Conservation (phyloP, 2,888 invertebrate genomes). For the Automeris io region DNA sequence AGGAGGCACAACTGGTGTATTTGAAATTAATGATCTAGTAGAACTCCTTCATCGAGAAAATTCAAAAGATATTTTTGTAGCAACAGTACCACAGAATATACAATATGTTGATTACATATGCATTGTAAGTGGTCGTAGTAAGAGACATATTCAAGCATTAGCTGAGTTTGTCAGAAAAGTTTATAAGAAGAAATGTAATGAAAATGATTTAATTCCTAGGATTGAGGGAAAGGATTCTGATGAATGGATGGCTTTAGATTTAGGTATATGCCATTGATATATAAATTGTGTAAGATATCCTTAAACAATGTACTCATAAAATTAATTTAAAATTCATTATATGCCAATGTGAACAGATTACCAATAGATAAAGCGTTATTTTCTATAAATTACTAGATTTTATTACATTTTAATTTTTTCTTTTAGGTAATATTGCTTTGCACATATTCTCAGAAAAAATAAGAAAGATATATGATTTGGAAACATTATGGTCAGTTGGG, state of each 20-base stretch:
- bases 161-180: conserved; percentile 85
- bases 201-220: conserved; percentile 81
- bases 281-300: background rate
- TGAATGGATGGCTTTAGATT: conserved; percentile 94
- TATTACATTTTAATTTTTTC: conserved; percentile 14
- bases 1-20: conserved; percentile 92
- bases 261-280: conserved; percentile 76
- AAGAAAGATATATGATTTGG: conserved; percentile 88
- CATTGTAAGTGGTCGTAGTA: conserved; percentile 85
- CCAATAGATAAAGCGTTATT: no score
- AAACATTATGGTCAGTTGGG: conserved; percentile 94
- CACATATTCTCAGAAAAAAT: conserved; percentile 88
- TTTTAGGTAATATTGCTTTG: conserved; percentile 91
- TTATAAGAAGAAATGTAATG: conserved; percentile 82
- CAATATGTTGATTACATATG: conserved; percentile 93
- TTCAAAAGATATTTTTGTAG: conserved; percentile 88
- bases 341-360: no score
- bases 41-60: conserved; percentile 86
- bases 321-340: no score
- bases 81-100: conserved; percentile 82
- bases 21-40: conserved; percentile 91
- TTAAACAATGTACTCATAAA: no score
- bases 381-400: background rate
- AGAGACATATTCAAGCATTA: conserved; percentile 84
- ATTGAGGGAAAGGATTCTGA: conserved; percentile 86